Base-by-base conservation (phyloP, 2,797 vertebrate species). In the Thamnophis elegans region DNA sequence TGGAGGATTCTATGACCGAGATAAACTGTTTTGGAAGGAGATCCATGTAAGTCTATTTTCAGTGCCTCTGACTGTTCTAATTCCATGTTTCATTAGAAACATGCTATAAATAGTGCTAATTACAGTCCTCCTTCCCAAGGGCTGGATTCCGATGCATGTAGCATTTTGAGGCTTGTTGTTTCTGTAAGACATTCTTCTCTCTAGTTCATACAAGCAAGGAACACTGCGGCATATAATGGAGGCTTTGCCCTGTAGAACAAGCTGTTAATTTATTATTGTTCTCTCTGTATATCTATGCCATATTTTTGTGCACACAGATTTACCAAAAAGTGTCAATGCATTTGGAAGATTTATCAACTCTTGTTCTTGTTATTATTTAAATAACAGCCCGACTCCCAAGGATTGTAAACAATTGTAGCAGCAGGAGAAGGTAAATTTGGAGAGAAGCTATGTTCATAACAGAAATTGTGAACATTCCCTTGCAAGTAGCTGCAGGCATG, bases 1-100 rank as follows among this genome's bases (percentile, higher is more conserved):
- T 94, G 97, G 96, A 91, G 98, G 98, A 92, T 98, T 99, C 97
- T 99, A 98, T 89, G 98, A 99, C 95, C 97, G 98, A 93, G 97
- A 95, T 2, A 98, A 98, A 92, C 97, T 98, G 93, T 98, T 98
- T 96, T 98, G 97, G 98, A 99, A 98, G 94, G 98, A 98, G 93
- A 98, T 98, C 93, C 98, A 99, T 96, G 98, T 98, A 91, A 56
- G 82, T 93, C 36, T 88, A 2, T 11, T n/a, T 91, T 65, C 68
- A 92, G 7, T 42, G 22, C 5, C 60, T 47, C 16, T 65, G 28
- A 85, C 82, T 92, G 4, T 89, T 89, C 85, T 92, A 62, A 62
- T 65, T 18, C 62, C 42, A 85, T 6, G 22, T 89, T 89, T 25
- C 53, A 20, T 4, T 6, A 22, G 22, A 85, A 85, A 26, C 28